Conservation (phyloP, 2,797 vertebrate species). For the Sylvilagus floridanus region DNA sequence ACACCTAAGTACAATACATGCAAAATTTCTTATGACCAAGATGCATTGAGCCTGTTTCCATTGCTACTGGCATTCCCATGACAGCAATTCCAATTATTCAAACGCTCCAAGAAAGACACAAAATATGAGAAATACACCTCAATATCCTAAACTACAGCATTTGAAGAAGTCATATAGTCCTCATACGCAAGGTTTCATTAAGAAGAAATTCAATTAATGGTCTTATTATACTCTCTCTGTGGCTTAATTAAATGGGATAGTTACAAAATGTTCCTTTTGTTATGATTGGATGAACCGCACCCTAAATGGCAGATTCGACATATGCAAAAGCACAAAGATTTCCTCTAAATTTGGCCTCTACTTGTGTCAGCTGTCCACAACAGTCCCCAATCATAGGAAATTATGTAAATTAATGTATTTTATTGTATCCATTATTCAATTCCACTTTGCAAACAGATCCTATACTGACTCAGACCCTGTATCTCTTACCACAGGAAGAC, state of each 20-base stretch:
- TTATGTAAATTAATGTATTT: slow-evolving; percentile 52
- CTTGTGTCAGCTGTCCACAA: not conserved
- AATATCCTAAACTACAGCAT: not conserved
- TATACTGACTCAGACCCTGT: slow-evolving; percentile 54
- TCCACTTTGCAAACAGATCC: not conserved
- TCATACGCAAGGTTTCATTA: slow-evolving; percentile 65
- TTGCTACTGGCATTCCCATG: slow-evolving; percentile 72
- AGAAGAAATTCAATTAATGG: slow-evolving; percentile 46
- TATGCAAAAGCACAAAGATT: slow-evolving; percentile 72
- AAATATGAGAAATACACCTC: slow-evolving; percentile 75
- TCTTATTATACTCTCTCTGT: not conserved
- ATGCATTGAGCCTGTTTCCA: slow-evolving; percentile 67
- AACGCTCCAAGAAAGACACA: slow-evolving; percentile 74
- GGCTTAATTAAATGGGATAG: not conserved
- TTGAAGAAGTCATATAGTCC: slow-evolving; percentile 69
- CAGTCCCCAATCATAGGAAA: not conserved
- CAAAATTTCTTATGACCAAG: slow-evolving; percentile 78
- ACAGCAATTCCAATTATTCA: slow-evolving; percentile 73
- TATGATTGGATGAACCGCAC: slow-evolving; percentile 72
- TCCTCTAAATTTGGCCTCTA: slow-evolving; percentile 50
- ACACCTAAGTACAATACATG: not conserved
- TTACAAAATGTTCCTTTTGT: slow-evolving; percentile 76
- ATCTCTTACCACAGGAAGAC: slow-evolving; percentile 58
- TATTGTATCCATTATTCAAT: slow-evolving; percentile 45
- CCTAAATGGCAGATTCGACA: slow-evolving; percentile 61